A percentile compares a stretch with the other conserved stretches of the same genome.
Evolutionary conservation across 2,888 invertebrate species (phyloP).

Genomic region (Mimumesa dahlbomi): DNA sequence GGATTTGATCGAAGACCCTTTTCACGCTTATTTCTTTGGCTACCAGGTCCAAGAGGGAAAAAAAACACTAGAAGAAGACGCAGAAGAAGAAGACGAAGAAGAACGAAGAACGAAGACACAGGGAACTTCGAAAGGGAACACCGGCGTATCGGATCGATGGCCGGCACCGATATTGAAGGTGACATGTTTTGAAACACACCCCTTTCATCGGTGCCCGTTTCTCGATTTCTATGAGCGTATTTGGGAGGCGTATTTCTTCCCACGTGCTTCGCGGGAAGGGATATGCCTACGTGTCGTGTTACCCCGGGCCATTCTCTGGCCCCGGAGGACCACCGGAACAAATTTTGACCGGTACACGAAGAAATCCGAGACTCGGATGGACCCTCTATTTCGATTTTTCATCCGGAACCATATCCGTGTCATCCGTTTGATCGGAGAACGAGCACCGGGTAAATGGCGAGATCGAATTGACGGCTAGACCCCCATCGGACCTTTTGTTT

Average conservation of each 20-base stretch:
- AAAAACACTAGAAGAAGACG: neutral
- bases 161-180: constrained; percentile 76
- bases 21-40: neutral
- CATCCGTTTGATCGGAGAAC: neutral
- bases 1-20: neutral
- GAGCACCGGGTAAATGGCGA: neutral
- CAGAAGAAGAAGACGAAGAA: neutral
- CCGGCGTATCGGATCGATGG: constrained; percentile 74
- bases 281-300: constrained; percentile 74
- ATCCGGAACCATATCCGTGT: constrained; percentile 7
- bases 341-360: constrained; percentile 78
- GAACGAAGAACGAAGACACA: neutral
- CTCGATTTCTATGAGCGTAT: constrained; percentile 78
- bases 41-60: neutral
- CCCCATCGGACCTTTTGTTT: no score
- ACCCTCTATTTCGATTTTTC: constrained; percentile 22
- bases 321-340: constrained; percentile 67
- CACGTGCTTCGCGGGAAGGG: constrained; percentile 74
- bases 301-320: constrained; percentile 68
- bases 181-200: constrained; percentile 80
- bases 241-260: constrained; percentile 76
- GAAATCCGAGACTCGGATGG: constrained; percentile 55
- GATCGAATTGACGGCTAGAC: no score
- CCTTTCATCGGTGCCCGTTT: constrained; percentile 70
- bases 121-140: constrained; percentile 36